Percentiles rank a stretch among this genome's conserved stretches.
These are phyloP conservation scores for Polypterus bichir DNA, from an alignment of 2,113 vertebrate species.

Conservation along the genomic window DNA sequence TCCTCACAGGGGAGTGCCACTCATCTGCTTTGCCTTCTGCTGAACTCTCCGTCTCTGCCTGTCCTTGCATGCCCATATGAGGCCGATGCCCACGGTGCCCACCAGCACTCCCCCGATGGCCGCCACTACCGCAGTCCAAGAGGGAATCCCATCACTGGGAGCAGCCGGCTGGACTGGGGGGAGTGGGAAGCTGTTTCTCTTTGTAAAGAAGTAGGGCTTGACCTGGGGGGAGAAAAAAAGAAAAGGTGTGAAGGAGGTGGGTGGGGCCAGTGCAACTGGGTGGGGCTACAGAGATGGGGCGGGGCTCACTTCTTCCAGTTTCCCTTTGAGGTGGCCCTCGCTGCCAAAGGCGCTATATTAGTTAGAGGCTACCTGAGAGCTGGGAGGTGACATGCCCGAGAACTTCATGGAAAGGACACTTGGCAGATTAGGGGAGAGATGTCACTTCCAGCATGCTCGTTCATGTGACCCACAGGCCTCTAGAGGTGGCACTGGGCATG, in stretches of 20 bases:
- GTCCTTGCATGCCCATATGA: conserved; percentile 30
- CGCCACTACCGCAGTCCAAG: conserved; percentile 56
- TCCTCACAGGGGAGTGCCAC: too few species aligned
- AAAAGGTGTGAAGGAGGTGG: background rate
- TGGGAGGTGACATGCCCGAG: too few species aligned
- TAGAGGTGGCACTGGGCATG: background rate
- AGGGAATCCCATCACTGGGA: conserved; percentile 26
- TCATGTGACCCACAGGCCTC: background rate
- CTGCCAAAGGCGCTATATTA: background rate
- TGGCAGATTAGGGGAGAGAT: too few species aligned
- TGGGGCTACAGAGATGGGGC: background rate
- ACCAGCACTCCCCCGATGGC: conserved; percentile 37
- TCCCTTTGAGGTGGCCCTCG: background rate
- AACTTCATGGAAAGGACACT: too few species aligned
- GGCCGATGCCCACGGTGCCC: conserved; percentile 40
- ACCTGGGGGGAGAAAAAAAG: conserved; percentile 42
- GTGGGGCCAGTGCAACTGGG: background rate
- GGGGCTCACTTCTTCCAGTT: background rate
- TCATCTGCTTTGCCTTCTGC: background rate
- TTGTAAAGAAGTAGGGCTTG: conserved; percentile 66
- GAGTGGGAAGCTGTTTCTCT: conserved; percentile 47
- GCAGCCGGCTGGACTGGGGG: background rate
- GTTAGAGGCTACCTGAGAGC: too few species aligned
- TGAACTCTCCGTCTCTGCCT: conserved; percentile 21
- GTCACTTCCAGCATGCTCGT: background rate